Percentiles rank a stretch among this genome's conserved stretches.
phyloP scores from a whole-genome alignment of 2,888 invertebrate species.

The Microdon myrmicae region DNA sequence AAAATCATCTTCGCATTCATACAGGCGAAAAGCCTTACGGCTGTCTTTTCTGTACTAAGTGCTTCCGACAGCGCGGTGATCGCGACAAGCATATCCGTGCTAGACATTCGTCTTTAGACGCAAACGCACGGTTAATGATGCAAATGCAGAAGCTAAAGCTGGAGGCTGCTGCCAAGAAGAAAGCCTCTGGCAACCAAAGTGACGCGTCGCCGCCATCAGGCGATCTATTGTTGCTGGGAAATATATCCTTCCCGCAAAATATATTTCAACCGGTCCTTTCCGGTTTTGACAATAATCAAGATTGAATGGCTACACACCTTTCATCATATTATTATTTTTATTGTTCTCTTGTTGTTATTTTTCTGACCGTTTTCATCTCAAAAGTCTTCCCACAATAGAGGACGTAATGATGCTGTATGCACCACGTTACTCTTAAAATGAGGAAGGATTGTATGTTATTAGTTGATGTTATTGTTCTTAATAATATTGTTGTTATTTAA shows the following conservation, averaged over 20 bases:
- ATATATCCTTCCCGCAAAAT: slow-evolving; percentile 58
- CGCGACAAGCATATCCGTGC: slow-evolving; percentile 71
- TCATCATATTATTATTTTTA: too few relatives aligned
- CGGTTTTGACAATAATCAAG: too few relatives aligned
- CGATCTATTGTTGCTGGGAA: slow-evolving; percentile 56
- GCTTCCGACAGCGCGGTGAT: slow-evolving; percentile 71
- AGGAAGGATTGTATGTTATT: too few relatives aligned
- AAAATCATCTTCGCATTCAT: slow-evolving; percentile 72
- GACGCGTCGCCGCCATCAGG: slow-evolving; percentile 21
- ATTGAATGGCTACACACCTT: too few relatives aligned
- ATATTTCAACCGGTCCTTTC: slow-evolving; percentile 57
- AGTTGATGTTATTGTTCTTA: too few relatives aligned
- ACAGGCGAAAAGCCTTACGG: slow-evolving; percentile 71
- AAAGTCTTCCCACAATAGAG: too few relatives aligned
- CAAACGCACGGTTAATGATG: slow-evolving; percentile 64
- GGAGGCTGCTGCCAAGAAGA: slow-evolving; percentile 60
- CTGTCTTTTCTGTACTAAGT: slow-evolving; percentile 69
- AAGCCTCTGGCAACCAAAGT: too few relatives aligned
- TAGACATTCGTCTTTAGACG: slow-evolving; percentile 67
- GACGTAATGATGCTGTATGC: too few relatives aligned
- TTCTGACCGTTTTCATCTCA: too few relatives aligned
- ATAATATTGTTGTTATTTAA: too few relatives aligned
- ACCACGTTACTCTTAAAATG: too few relatives aligned
- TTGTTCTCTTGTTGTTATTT: too few relatives aligned
- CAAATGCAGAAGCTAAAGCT: slow-evolving; percentile 64